These are phyloP conservation scores for Pachypsylla venusta DNA, from an alignment of 1,140 invertebrate genomes.

Conservation along the genomic window DNA sequence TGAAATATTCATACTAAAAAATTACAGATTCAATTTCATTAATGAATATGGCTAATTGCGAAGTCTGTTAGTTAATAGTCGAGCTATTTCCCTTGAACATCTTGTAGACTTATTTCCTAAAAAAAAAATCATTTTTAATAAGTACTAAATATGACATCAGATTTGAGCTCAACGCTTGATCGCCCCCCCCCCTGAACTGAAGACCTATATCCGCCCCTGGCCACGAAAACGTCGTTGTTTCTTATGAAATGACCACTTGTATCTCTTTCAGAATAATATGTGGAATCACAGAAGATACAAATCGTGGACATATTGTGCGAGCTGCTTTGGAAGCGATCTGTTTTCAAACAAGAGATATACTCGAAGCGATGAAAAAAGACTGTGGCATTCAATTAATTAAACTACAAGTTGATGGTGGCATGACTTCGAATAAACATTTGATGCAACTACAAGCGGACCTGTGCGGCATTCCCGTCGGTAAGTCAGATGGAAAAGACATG, in stretches of 20 bases:
- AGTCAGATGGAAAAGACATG: too few relatives aligned
- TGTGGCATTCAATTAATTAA: conserved; percentile 44
- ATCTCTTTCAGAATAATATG: conserved; percentile 45
- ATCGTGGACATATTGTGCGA: conserved; percentile 58
- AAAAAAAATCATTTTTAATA: too few relatives aligned
- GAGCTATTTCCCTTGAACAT: too few relatives aligned
- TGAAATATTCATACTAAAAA: too few relatives aligned
- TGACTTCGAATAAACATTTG: conserved; percentile 65
- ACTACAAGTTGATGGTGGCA: conserved; percentile 74
- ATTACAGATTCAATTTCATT: too few relatives aligned
- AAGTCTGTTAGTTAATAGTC: too few relatives aligned
- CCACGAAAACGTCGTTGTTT: background rate
- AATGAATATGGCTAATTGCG: too few relatives aligned
- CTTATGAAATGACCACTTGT: conserved; percentile 24
- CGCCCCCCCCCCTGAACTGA: too few relatives aligned
- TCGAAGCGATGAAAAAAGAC: conserved; percentile 62
- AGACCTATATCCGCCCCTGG: too few relatives aligned
- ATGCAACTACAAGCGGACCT: conserved; percentile 91
- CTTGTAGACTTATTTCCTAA: too few relatives aligned
- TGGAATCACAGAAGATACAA: conserved; percentile 65
- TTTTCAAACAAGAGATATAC: conserved; percentile 66
- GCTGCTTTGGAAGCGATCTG: conserved; percentile 78
- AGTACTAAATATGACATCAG: too few relatives aligned
- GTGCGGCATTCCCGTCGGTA: conserved; percentile 62
- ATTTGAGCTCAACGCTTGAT: too few relatives aligned